phyloP scores from a whole-genome alignment of 2,113 vertebrate species.

The Brachionichthys hirsutus region DNA sequence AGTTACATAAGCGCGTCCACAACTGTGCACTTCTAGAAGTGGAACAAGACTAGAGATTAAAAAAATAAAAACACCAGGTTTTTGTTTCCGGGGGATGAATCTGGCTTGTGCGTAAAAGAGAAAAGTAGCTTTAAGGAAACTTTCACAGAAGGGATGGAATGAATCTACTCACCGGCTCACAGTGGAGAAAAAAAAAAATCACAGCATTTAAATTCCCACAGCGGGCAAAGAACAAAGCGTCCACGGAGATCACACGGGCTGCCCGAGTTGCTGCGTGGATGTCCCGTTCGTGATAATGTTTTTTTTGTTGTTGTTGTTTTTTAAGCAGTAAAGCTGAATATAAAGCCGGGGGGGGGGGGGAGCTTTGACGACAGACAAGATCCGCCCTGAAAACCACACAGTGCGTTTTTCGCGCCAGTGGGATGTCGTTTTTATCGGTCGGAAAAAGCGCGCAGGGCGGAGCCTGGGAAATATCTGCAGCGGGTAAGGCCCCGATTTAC shows the following conservation, averaged over 20 bases:
- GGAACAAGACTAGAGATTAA: too few relatives aligned
- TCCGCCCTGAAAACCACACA: constrained; percentile 57
- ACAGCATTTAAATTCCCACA: constrained; percentile 26
- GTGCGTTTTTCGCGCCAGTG: constrained; percentile 77
- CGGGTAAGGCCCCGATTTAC: constrained; percentile 63
- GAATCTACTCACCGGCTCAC: constrained; percentile 57
- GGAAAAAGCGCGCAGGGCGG: constrained; percentile 59
- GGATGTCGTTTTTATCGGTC: constrained; percentile 66
- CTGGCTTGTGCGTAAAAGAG: too few relatives aligned
- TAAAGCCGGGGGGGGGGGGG: constrained; percentile 5
- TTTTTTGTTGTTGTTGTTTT: not conserved
- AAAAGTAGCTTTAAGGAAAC: constrained; percentile 14
- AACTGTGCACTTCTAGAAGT: too few relatives aligned
- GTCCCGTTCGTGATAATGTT: too few relatives aligned
- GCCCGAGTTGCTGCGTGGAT: not conserved
- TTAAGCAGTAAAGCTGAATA: constrained; percentile 1
- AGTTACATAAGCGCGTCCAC: not conserved
- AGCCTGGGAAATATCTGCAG: constrained; percentile 69
- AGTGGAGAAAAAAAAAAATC: constrained; percentile 17
- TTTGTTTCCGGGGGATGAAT: too few relatives aligned
- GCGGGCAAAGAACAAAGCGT: constrained; percentile 17
- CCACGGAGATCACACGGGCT: constrained; percentile 5
- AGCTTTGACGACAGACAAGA: not conserved
- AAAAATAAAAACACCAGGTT: too few relatives aligned
- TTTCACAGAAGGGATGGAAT: constrained; percentile 1